Percentiles rank a stretch among this genome's conserved stretches.
Evolutionary conservation across 2,797 vertebrate species (phyloP).

Genomic region (Ctenopoma kingsleyae): DNA sequence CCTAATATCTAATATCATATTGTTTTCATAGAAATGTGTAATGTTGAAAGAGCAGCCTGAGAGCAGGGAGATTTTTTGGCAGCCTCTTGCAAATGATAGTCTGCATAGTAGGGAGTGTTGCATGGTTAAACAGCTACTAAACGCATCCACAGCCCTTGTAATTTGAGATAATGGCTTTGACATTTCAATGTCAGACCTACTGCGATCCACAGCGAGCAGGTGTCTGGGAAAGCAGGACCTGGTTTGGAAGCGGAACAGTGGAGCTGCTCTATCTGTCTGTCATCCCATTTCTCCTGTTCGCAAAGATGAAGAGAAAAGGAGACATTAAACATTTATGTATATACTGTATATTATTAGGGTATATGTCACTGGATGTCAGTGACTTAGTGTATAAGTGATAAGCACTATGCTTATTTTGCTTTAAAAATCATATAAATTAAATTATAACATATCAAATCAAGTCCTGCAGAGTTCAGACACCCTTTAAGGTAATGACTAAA

Average conservation of each 20-base stretch:
- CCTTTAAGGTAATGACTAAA: conserved; percentile 14
- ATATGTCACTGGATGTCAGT: background rate
- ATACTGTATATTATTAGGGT: conserved; percentile 41
- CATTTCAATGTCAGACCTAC: conserved; percentile 70
- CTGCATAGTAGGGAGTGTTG: conserved; percentile 47
- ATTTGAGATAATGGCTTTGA: conserved; percentile 76
- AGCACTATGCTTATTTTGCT: background rate
- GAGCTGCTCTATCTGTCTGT: conserved; percentile 47
- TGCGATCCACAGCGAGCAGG: conserved; percentile 28
- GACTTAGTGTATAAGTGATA: conserved; percentile 8
- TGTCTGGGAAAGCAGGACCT: conserved; percentile 39
- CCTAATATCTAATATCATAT: background rate
- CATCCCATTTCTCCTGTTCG: conserved; percentile 35
- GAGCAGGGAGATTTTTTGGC: conserved; percentile 43
- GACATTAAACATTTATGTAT: conserved; percentile 38
- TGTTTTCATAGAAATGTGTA: conserved; percentile 16
- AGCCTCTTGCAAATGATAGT: conserved; percentile 44
- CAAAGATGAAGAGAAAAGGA: conserved; percentile 12
- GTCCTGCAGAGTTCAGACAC: conserved; percentile 14
- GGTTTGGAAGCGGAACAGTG: conserved; percentile 6
- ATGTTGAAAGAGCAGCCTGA: conserved; percentile 25
- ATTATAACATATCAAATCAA: conserved; percentile 6
- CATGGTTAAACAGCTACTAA: conserved; percentile 64
- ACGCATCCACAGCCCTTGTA: conserved; percentile 63
- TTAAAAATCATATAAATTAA: conserved; percentile 5